Base-by-base conservation (phyloP, 2,888 invertebrate species). In the Lasioglossum oenotherae region DNA sequence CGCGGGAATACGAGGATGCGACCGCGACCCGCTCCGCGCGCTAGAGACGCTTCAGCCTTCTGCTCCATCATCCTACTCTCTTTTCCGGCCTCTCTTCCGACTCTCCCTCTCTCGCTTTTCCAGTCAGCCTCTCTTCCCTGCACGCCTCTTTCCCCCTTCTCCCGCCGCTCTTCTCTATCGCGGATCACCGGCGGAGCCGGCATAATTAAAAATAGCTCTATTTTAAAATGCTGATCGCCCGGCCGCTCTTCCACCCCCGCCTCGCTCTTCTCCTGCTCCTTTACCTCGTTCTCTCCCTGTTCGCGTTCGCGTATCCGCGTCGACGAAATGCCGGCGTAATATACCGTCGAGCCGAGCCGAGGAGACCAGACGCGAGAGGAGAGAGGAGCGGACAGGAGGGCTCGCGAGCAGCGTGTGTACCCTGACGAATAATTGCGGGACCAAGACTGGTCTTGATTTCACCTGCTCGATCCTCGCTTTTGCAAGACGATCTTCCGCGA, bases 1-100 rank as follows among this genome's bases (percentile, higher is more conserved):
- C 86, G 85, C 74, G 83, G 71, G 84, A 80, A 86, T 84, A 85
- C 83, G 87, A 84, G 91, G 92, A 80, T 87, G 93, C 74, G 92
- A 92, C 95, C 96, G 95, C 96, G 96, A 96, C 95, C 95, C 95
- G 95, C 95, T 95, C 95, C 95, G 95, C 95, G 95, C 93, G 75
- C 72, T 73, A 86, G 80, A 74, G 74, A 75, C 77, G 76, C 67
- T 71, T 57, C 64, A 71, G 35, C 67, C 67, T 72, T 67, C 77
- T 64, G 77, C 94, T 94, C 88, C 81, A 57, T 87, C 75, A 44
- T 71, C 79, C 74, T 95, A 69, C 69, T 69, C 69, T 69, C 35
- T 69, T 69, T n/a, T 78, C 74, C 95, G 23, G 10, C 6, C 64
- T 60, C 67, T 35, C 31, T 67, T 44, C 44, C 44, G 44, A 14